Evolutionary conservation across 2,113 vertebrate species (phyloP), one percentile per base, ranked within the genome.

Genomic region (Scytalopus superciliaris): DNA sequence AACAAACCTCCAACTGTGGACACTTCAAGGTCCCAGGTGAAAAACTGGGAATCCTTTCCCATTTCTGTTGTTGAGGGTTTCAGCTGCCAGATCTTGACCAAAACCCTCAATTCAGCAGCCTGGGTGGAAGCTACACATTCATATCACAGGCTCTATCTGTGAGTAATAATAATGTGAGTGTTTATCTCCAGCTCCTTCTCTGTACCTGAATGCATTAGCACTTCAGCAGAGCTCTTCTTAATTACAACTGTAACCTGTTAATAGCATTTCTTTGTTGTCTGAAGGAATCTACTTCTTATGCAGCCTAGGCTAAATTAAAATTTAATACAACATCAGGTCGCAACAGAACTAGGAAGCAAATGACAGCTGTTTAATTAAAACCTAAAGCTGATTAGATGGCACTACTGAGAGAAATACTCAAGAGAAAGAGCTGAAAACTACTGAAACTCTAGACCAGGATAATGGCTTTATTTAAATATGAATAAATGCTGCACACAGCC

Each of bases 351-450:
- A 96, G 97, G 96, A 97, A 97, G 97, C 93, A 97, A 96, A 97
- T 97, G 96, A 97, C 97, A 97, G 97, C 94, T 96, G 95, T 96
- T 97, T 98, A 96, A 96, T 98, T 97, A 97, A 97, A 98, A 97
- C 73, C 93, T 96, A 98, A 97, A 97, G 90, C 95, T 97, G 96
- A 96, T 97, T 96, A 96, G 96, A 97, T 80, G 94, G 96, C 89
- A 90, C 92, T 89, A 73, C 83, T 55, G 96, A 97, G 95, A 97
- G 95, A 96, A 97, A 97, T 94, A 92, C 94, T 97, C 97, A n/a
- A 93, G 95, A 97, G 97, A 75, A 94, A 86, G 92, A 92, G 78
- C 84, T 7, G 57, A 90, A 97, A 97, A 94, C 90, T 95, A 97
- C 96, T 89, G 93, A 91, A 97, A 97, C 85, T 94, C 82, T 19